Conservation (phyloP, 2,888 invertebrate genomes). For the Tricholauxania praeusta region DNA sequence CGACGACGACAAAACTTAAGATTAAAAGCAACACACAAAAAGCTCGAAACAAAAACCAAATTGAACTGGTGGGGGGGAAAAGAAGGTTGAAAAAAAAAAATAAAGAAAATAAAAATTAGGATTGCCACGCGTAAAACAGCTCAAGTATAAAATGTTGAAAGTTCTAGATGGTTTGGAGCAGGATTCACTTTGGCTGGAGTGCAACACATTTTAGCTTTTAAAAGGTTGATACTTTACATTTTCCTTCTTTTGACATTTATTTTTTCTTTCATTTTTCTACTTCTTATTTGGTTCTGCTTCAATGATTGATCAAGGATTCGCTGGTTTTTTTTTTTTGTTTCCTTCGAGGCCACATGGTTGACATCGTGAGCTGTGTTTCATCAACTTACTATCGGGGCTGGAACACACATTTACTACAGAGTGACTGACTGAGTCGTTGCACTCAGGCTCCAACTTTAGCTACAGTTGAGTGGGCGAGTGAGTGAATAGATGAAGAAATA, state of each 20-base stretch:
- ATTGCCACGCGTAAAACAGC: neutral
- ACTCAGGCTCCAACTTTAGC: no score
- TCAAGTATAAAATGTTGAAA: slow-evolving; percentile 4
- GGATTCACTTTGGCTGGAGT: slow-evolving; percentile 40
- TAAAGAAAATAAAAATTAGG: neutral
- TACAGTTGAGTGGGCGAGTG: neutral
- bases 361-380: no score
- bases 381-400: no score
- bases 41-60: slow-evolving; percentile 30
- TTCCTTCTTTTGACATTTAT: neutral
- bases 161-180: neutral
- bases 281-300: slow-evolving; percentile 2
- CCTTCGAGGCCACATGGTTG: no score
- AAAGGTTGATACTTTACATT: neutral
- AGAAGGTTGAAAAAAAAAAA: neutral
- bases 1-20: slow-evolving; percentile 3
- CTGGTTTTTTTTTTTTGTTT: no score
- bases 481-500: slow-evolving; percentile 28
- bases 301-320: neutral
- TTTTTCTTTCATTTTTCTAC: neutral
- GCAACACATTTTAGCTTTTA: slow-evolving; percentile 59
- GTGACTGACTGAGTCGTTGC: no score
- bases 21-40: slow-evolving; percentile 51
- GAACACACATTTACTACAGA: no score
- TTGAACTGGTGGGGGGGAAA: neutral